phyloP scores from a whole-genome alignment of 2,888 invertebrate species.

The Parnassius mnemosyne region DNA sequence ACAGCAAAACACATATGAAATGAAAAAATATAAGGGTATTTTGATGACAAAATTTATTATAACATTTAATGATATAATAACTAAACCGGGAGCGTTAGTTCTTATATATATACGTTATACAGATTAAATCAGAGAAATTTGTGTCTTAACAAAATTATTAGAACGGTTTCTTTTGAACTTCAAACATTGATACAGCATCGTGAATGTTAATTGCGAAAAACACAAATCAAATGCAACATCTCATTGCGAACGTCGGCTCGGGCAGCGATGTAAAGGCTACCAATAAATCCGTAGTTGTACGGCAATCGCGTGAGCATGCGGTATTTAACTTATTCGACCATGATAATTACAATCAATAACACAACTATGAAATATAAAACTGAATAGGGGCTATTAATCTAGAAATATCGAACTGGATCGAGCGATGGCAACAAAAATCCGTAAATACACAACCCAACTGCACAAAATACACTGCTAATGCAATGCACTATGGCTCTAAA shows the following conservation, averaged over 20 bases:
- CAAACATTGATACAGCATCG: not conserved
- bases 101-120: no score
- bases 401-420: slow-evolving; percentile 34
- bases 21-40: no score
- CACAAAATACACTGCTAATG: not conserved
- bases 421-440: slow-evolving; percentile 1
- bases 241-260: slow-evolving; percentile 29
- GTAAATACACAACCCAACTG: not conserved
- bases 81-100: no score
- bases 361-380: slow-evolving; percentile 47
- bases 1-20: no score
- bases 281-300: slow-evolving; percentile 48
- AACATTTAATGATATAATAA: no score
- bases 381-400: slow-evolving; percentile 59
- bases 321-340: slow-evolving; percentile 63
- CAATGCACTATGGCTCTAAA: slow-evolving; percentile 3
- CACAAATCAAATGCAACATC: slow-evolving; percentile 30
- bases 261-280: slow-evolving; percentile 33
- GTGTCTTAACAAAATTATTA: not conserved
- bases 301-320: slow-evolving; percentile 58
- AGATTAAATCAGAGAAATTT: no score
- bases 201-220: slow-evolving; percentile 21
- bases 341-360: slow-evolving; percentile 77
- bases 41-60: no score
- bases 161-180: not conserved